Evolutionary conservation across 2,113 vertebrate species (phyloP), one percentile per base, ranked within the genome.

Genomic region (Archocentrus centrarchus): DNA sequence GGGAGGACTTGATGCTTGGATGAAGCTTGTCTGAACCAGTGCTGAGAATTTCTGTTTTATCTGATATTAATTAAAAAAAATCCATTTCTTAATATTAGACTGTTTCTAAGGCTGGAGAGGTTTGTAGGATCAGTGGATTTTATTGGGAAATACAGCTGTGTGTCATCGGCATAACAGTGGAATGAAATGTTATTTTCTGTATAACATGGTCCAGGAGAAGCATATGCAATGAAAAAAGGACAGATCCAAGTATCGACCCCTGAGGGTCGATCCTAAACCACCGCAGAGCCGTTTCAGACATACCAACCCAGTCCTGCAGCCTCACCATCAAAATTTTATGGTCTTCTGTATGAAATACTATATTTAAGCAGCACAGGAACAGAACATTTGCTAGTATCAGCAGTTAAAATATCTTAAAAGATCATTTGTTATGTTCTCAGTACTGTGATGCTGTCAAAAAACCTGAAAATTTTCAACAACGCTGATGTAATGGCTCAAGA

Each of bases 161-260:
- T 37, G 61, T 63, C 32, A 0, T 37, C 32, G 11, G 18, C 1
- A n/a, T 7, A 63, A 32, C 10, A 37, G 60, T 0, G 32, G 18
- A 37, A 63, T 2, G 0, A 37, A 37, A 37, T n/a, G 32, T 63
- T 13, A 62, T 62, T n/a, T 37, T 18, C 61, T 63, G 0, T 13
- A 63, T 37, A 37, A n/a, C 35, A 13, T 37, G 1, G 11, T 63
- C 32, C 18, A 0, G 0, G 1, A 18, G 32, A 37, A 37, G 61
- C 61, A 63, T n/a, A 0, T n/a, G 32, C 4, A 63, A n/a, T 2
- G 18, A 63, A 32, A 63, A 63, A 63, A 32, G 0, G 5, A 37
- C 11, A 5, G 27, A 18, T 39, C 61, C 61, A 1, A 0, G 32
- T n/a, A 11, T 18, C 7, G 61, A 39, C 60, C 5, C 10, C 15